Evolutionary conservation across 2,113 vertebrate species (phyloP).

Genomic region (Brachypteracias leptosomus): DNA sequence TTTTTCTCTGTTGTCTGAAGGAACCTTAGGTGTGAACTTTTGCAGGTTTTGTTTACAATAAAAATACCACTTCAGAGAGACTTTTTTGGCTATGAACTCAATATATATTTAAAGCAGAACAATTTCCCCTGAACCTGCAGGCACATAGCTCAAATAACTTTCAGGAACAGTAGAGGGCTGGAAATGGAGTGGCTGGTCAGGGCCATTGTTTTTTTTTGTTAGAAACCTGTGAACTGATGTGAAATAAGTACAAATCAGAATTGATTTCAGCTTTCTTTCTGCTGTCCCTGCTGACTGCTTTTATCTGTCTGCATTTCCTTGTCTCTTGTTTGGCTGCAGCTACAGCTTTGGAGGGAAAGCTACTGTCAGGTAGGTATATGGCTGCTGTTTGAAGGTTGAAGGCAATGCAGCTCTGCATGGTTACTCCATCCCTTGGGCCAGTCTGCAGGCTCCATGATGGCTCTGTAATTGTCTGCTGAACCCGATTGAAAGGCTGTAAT

Average conservation of each 20-base stretch:
- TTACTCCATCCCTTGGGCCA: background rate
- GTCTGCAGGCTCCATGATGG: background rate
- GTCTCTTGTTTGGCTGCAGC: background rate
- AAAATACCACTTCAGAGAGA: background rate
- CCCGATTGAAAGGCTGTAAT: background rate
- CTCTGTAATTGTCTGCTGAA: background rate
- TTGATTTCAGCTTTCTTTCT: background rate
- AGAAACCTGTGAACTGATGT: background rate
- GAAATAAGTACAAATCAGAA: background rate
- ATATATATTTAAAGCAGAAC: background rate
- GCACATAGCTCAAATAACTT: background rate
- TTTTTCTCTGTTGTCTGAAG: background rate
- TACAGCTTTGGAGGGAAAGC: background rate
- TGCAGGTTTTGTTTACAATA: background rate
- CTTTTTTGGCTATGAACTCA: background rate
- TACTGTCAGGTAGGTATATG: background rate
- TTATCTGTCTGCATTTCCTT: background rate
- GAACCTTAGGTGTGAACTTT: background rate
- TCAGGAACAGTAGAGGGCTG: background rate
- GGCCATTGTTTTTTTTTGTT: background rate
- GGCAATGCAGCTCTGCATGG: background rate
- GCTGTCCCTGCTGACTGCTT: background rate
- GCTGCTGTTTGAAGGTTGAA: accelerated
- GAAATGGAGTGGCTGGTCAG: background rate
- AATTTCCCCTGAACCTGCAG: background rate